Evolutionary conservation across 2,113 vertebrate species (phyloP), one percentile per base, ranked within the genome.

Genomic region (Seriola quinqueradiata): DNA sequence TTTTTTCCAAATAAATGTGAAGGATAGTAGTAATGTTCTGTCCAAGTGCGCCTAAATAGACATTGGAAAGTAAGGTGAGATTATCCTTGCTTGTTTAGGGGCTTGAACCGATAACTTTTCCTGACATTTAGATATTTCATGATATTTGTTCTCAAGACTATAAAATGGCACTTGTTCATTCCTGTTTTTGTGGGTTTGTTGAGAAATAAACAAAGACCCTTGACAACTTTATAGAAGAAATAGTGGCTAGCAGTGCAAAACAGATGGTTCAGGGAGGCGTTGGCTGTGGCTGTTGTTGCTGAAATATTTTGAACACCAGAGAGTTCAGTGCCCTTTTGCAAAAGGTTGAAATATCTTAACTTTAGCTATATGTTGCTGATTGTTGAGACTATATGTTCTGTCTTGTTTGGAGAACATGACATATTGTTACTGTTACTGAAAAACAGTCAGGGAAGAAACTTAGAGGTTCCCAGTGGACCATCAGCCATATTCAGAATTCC

Each of bases 401-500:
- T 36, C 3, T 55, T 57, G 34, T 73, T 46, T 36, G 6, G 48
- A 64, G 52, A 34, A 7, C 28, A 5, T 0, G 55, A 65, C 5
- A 63, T 75, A 1, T 34, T 52, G 36, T 70, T 55, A 10, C 52
- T 55, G 4, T 25, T 69, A 21, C 48, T 44, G 28, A 1, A 59
- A 77, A 64, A 57, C 55, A 57, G 0, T 9, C 32, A 68, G 19
- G 40, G 42, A 60, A 19, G 14, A 59, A 40, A 48, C 50, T 34
- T 40, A 21, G 23, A 73, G 38, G 6, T 63, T 70, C 57, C 38
- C 75, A 14, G n/a, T 21, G 8, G 66, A 76, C 10, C 9, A n/a
- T 54, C 57, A 63, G 23, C 32, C 70, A 38, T 34, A 70, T 46
- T 75, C 57, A 69, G 21, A 79, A 50, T 66, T 78, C 66, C 42